A percentile compares a stretch with the other conserved stretches of the same genome.
Conservation (phyloP, 2,797 vertebrate genomes). For the Leucoraja ocellata region DNA sequence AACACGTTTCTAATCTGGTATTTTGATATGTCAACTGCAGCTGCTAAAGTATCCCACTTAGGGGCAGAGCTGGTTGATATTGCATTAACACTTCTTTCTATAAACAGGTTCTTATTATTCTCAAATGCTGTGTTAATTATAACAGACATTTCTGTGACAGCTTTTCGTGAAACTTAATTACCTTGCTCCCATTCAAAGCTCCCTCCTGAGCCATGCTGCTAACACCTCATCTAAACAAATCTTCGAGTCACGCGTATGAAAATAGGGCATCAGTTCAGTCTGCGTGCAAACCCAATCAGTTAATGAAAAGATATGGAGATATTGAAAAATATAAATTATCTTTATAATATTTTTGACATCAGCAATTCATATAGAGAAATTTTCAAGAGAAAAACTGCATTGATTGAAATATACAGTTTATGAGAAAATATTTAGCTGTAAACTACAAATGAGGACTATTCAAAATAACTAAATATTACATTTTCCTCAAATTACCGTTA, state of each 20-base stretch:
- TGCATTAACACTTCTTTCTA: conserved; percentile 28
- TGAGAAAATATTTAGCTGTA: neutral
- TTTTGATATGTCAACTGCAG: neutral
- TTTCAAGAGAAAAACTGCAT: too few relatives aligned
- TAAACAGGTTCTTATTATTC: conserved; percentile 37
- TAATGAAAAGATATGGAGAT: neutral
- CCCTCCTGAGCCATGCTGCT: conserved; percentile 31
- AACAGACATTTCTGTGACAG: conserved; percentile 37
- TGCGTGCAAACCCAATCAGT: conserved; percentile 1
- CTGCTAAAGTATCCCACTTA: conserved; percentile 14
- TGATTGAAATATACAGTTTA: neutral
- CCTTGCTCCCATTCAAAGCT: conserved; percentile 26
- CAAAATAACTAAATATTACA: neutral
- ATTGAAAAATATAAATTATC: neutral
- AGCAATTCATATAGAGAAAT: neutral
- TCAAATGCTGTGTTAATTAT: conserved; percentile 38
- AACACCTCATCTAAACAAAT: conserved; percentile 22
- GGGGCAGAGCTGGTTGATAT: conserved; percentile 8
- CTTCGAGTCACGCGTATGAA: neutral
- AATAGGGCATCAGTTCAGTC: neutral
- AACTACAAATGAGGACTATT: neutral
- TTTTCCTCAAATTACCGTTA: neutral
- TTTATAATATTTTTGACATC: neutral
- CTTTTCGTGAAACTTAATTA: conserved; percentile 37
- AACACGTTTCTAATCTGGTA: neutral